These are phyloP conservation scores for Trichonephila inaurata DNA, from an alignment of 1,140 invertebrate genomes.

Conservation along the genomic window DNA sequence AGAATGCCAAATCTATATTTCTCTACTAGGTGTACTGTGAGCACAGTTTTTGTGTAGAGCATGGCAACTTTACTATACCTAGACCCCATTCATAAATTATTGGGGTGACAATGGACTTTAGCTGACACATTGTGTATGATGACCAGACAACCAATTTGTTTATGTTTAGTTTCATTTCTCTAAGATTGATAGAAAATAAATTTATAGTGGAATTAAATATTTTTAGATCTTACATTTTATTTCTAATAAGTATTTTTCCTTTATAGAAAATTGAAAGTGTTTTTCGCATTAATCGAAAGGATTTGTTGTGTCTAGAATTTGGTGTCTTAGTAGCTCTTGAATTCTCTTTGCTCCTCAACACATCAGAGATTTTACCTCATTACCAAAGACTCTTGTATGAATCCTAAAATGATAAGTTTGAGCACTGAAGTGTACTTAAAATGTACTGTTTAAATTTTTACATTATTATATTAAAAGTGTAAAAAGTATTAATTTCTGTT, in stretches of 20 bases:
- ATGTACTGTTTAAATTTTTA: not conserved
- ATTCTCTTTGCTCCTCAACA: conserved; percentile 94
- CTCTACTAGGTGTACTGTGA: no score
- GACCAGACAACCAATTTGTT: no score
- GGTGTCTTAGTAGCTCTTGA: conserved; percentile 95
- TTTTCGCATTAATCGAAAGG: conserved; percentile 94
- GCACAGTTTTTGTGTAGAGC: no score
- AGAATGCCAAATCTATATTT: no score
- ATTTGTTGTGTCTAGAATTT: conserved; percentile 94
- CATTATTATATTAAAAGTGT: not conserved
- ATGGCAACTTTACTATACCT: no score
- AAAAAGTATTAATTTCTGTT: not conserved
- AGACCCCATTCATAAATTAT: no score
- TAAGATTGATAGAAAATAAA: no score
- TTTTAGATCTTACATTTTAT: no score
- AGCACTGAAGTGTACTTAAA: not conserved
- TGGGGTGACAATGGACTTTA: no score
- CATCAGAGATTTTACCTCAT: conserved; percentile 95
- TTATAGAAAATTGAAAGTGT: conserved; percentile 91
- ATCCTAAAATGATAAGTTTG: conserved; percentile 45
- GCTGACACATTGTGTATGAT: no score
- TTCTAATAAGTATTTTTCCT: conserved; percentile 44
- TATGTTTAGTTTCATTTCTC: no score
- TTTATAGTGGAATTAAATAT: no score
- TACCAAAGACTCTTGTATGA: conserved; percentile 93